These are phyloP conservation scores for Drosophila jambulina DNA, from an alignment of 1,140 invertebrate species.

Conservation along the genomic window DNA sequence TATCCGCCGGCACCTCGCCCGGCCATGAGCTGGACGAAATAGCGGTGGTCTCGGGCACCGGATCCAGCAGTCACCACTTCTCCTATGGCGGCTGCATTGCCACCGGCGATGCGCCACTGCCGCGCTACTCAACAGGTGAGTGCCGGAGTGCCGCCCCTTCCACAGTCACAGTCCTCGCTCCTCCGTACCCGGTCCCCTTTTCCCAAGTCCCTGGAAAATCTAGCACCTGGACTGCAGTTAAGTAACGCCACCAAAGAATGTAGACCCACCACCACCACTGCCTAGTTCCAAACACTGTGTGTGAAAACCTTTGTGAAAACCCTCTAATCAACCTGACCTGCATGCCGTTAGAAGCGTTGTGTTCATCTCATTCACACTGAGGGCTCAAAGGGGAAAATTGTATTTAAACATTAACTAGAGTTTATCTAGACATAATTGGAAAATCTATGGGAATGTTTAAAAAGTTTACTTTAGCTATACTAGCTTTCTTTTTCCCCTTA, in stretches of 20 bases:
- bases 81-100: conserved; percentile 87
- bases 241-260: conserved; percentile 37
- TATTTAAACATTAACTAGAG: not conserved
- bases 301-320: conserved; percentile 36
- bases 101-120: conserved; percentile 84
- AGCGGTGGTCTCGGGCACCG: conserved; percentile 89
- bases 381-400: not conserved
- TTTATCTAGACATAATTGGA: not conserved
- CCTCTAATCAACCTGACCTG: conserved; percentile 38
- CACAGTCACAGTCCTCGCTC: not conserved
- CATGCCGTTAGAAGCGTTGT: conserved; percentile 44
- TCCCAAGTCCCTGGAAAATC: conserved; percentile 1
- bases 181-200: not conserved
- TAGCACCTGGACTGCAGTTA: conserved; percentile 43
- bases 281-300: conserved; percentile 34
- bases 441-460: not conserved
- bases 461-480: not conserved
- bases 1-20: conserved; percentile 86
- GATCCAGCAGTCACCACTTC: conserved; percentile 87
- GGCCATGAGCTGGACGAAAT: conserved; percentile 92
- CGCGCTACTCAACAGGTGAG: conserved; percentile 88
- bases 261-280: conserved; percentile 34
- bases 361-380: conserved; percentile 25
- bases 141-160: not conserved
- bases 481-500: not conserved